Conservation (phyloP, 2,888 invertebrate species). For the Synanthedon tipuliformis region DNA sequence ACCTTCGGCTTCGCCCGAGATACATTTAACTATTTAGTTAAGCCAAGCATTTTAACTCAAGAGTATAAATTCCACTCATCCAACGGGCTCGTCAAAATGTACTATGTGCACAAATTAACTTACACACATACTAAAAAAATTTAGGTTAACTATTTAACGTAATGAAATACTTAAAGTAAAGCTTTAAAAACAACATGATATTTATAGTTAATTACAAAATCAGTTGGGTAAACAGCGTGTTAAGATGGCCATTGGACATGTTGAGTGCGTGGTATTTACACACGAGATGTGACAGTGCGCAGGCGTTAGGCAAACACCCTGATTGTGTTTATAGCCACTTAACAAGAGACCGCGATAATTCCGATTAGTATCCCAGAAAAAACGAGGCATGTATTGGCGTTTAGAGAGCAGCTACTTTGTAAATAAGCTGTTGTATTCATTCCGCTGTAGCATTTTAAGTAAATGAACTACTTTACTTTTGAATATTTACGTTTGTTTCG, state of each 20-base stretch:
- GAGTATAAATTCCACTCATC: no score
- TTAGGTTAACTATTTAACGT: background rate
- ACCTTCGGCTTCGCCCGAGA: no score
- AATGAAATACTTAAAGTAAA: background rate
- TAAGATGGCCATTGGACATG: constrained; percentile 27
- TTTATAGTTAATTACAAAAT: background rate
- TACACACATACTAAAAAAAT: no score
- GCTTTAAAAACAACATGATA: background rate
- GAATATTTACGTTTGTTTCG: no score
- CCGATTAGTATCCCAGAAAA: constrained; percentile 61
- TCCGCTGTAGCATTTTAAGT: background rate
- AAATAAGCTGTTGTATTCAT: constrained; percentile 20
- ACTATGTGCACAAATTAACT: no score
- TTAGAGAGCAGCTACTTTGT: constrained; percentile 52
- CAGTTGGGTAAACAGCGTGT: constrained; percentile 12
- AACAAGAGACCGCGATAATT: constrained; percentile 59
- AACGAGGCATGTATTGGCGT: constrained; percentile 18
- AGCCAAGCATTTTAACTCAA: no score
- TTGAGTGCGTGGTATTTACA: constrained; percentile 42
- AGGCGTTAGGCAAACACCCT: constrained; percentile 52
- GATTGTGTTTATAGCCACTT: constrained; percentile 70
- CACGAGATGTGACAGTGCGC: constrained; percentile 48
- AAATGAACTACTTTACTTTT: no score
- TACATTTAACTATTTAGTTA: no score
- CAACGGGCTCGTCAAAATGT: no score